A percentile compares a stretch with the other conserved stretches of the same genome.
Conservation (phyloP, 2,888 invertebrate species). For the Diplazon laetatorius region DNA sequence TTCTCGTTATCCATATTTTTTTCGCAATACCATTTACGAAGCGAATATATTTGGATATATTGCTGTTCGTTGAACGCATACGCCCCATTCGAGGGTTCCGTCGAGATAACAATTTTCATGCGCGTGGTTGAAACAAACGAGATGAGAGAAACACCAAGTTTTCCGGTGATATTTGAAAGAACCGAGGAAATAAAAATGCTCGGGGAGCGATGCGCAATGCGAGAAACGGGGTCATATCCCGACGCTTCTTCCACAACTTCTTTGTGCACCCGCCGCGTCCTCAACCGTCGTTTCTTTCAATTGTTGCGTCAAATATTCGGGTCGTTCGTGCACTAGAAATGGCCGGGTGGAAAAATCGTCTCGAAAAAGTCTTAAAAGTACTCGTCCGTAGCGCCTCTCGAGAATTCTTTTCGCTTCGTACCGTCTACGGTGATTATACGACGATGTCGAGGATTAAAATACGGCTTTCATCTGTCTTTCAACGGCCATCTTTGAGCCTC, state of each 20-base stretch:
- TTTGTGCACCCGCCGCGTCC: background rate
- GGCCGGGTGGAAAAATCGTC: slow-evolving; percentile 35
- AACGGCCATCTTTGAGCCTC: slow-evolving; percentile 29
- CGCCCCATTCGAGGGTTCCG: background rate
- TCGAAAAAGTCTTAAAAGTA: slow-evolving; percentile 30
- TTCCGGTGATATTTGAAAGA: background rate
- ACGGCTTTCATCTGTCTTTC: slow-evolving; percentile 40
- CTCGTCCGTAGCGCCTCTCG: slow-evolving; percentile 35
- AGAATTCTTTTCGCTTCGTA: slow-evolving; percentile 48
- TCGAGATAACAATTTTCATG: background rate
- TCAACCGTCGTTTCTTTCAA: slow-evolving; percentile 15
- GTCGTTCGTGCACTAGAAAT: slow-evolving; percentile 56
- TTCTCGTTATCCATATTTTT: no score
- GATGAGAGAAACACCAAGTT: background rate
- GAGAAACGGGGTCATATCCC: slow-evolving; percentile 54
- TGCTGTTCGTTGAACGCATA: background rate
- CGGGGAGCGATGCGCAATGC: slow-evolving; percentile 5
- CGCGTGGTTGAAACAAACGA: background rate
- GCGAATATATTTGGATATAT: no score
- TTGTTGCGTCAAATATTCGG: slow-evolving; percentile 61
- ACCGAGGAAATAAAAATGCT: background rate
- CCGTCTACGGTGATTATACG: slow-evolving; percentile 53
- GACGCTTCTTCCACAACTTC: slow-evolving; percentile 5
- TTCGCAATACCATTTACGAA: no score
- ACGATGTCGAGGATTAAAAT: background rate